These are phyloP conservation scores for Sitobion miscanthi DNA, from an alignment of 1,140 invertebrate species.

Conservation along the genomic window DNA sequence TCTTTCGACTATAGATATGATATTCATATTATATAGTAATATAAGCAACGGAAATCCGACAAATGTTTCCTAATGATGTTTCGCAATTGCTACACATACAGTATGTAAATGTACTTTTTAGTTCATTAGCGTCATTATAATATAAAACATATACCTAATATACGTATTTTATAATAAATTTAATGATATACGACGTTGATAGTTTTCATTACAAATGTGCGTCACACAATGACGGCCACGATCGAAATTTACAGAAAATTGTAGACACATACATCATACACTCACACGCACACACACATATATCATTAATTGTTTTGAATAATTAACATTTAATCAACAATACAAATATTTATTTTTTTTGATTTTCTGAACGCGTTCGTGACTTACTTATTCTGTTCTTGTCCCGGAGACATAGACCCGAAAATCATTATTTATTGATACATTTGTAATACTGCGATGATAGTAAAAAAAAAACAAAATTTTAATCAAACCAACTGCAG, in stretches of 20 bases:
- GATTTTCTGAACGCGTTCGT: background rate
- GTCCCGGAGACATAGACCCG: background rate
- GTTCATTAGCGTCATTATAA: slow-evolving; percentile 52
- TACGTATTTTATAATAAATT: slow-evolving; percentile 25
- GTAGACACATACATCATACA: background rate
- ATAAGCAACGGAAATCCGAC: background rate
- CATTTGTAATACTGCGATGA: background rate
- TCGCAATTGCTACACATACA: slow-evolving; percentile 17
- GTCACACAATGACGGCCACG: slow-evolving; percentile 24
- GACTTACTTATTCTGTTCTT: background rate
- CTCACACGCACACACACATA: background rate
- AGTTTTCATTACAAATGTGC: slow-evolving; percentile 32
- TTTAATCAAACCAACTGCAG: background rate
- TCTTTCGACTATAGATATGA: background rate
- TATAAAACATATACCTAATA: background rate
- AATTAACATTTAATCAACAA: slow-evolving; percentile 17
- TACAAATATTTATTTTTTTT: slow-evolving; percentile 29
- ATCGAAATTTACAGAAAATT: slow-evolving; percentile 36
- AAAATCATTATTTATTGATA: slow-evolving; percentile 20
- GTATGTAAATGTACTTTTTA: slow-evolving; percentile 40
- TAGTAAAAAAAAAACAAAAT: background rate
- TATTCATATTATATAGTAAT: background rate
- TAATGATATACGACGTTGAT: slow-evolving; percentile 30
- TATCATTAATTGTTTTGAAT: slow-evolving; percentile 10
- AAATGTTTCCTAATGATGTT: slow-evolving; percentile 46